Base-by-base conservation (phyloP, 2,113 vertebrate genomes). In the Pterocles gutturalis region DNA sequence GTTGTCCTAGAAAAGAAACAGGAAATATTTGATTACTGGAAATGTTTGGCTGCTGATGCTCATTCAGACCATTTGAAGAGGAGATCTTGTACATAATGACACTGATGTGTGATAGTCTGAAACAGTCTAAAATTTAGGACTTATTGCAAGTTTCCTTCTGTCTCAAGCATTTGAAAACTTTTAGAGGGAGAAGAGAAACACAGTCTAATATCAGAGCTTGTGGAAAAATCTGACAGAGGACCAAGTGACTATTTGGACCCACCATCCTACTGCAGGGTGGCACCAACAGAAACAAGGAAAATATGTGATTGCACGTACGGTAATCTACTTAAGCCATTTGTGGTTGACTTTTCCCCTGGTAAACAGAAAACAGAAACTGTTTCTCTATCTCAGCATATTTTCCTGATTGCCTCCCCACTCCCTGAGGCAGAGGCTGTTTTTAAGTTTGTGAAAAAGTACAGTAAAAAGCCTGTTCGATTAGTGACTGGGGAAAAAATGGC, bases 1-100 rank as follows among this genome's bases (percentile, higher is more conserved):
- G 61, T 69, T 57, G 94, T 77, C 86, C 98, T 99, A 78, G 95
- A 96, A 97, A 2, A 96, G 77, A 97, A 97, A 96, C 29, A 90
- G 95, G 71, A 97, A 96, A 90, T 53, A 53, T 34, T 46, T 48
- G n/a, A 28, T 88, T 36, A 51, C 34, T 46, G 54, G 61, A 54
- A 80, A 41, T 22, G 53, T 55, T 41, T 11, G 1, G 2, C 34
- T 85, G 62, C 29, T 57, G 57, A 25, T 67, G 75, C 55, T 80
- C 28, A 5, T 57, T 66, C 28, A 46, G 38, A 45, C 36, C 5
- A 6, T 20, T 29, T 15, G 34, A 66, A 65, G 61, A 18, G 11
- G 53, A 78, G 61, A 64, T 41, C 34, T 34, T 45, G 26, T 38
- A 16, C 7, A 6, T 53, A n/a, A 36, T 4, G 12, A 24, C 8